A percentile compares a stretch with the other conserved stretches of the same genome.
Conservation (phyloP, 2,113 vertebrate genomes). For the Paradisaea rubra region DNA sequence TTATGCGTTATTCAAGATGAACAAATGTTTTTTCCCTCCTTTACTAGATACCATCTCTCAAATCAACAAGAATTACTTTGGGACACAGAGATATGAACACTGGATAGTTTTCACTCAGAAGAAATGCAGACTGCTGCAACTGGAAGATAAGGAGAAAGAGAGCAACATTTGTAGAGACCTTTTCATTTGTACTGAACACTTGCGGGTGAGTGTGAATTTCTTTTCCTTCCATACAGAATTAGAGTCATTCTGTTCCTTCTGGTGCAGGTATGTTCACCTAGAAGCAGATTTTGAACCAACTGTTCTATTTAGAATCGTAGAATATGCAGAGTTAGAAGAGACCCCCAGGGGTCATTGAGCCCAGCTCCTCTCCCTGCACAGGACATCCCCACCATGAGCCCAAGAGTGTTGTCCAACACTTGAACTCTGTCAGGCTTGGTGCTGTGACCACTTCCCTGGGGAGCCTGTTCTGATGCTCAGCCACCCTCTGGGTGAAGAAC, state of each 20-base stretch:
- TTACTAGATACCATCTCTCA: constrained; percentile 56
- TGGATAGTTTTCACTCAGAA: constrained; percentile 75
- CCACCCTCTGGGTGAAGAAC: background rate
- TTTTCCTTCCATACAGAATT: background rate
- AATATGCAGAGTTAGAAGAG: background rate
- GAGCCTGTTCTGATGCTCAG: background rate
- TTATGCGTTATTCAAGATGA: background rate
- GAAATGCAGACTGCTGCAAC: constrained; percentile 59
- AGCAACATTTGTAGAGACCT: constrained; percentile 70
- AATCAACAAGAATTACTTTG: constrained; percentile 57
- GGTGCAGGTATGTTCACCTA: background rate
- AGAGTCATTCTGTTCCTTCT: background rate
- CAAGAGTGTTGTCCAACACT: background rate
- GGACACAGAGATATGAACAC: constrained; percentile 77
- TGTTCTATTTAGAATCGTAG: rapidly evolving
- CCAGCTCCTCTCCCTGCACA: background rate
- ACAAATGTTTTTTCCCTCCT: background rate
- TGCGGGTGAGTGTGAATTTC: constrained; percentile 57
- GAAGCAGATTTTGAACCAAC: background rate
- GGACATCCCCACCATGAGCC: background rate
- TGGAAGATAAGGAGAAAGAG: constrained; percentile 68
- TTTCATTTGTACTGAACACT: constrained; percentile 75
- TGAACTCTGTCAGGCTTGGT: background rate
- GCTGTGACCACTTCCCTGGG: background rate
- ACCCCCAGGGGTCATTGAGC: background rate